Percentiles rank a stretch among this genome's conserved stretches.
These are phyloP conservation scores for Enchytraeus crypticus DNA, from an alignment of 2,888 invertebrate species.

Conservation along the genomic window DNA sequence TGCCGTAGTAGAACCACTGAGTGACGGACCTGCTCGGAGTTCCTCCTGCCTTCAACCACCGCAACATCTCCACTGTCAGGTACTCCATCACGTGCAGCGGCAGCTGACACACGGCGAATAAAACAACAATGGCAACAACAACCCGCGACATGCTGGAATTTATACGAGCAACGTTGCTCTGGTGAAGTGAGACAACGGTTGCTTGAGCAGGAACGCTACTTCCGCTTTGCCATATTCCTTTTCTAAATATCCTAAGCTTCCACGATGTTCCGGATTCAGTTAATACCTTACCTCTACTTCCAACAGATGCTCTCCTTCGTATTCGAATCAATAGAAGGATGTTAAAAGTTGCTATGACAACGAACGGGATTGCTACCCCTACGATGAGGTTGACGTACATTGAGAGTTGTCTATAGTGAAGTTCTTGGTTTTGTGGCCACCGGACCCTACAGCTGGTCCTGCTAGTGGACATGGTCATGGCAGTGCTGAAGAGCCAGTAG, in stretches of 20 bases:
- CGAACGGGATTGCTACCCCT: background rate
- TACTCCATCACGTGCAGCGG: conserved; percentile 1
- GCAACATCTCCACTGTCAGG: background rate
- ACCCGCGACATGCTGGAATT: background rate
- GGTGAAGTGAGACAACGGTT: background rate
- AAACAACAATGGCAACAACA: background rate
- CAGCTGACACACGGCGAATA: conserved; percentile 6
- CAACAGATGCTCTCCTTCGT: background rate
- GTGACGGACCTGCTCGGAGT: background rate
- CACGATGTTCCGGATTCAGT: background rate
- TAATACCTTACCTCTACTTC: too few relatives aligned
- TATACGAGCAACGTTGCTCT: background rate
- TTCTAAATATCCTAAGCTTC: background rate
- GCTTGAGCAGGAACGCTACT: background rate
- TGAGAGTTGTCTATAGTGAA: background rate
- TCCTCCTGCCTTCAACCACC: background rate
- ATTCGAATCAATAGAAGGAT: background rate
- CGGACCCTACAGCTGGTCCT: conserved; percentile 1
- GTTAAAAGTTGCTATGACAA: conserved; percentile 4
- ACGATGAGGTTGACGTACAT: conserved; percentile 1
- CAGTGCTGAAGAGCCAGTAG: conserved; percentile 13
- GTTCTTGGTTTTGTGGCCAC: background rate
- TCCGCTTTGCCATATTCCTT: too few relatives aligned
- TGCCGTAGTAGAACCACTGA: background rate
- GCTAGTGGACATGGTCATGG: background rate